Evolutionary conservation across 2,797 vertebrate genomes (phyloP).

Genomic region (Paramormyrops hopkinsi): DNA sequence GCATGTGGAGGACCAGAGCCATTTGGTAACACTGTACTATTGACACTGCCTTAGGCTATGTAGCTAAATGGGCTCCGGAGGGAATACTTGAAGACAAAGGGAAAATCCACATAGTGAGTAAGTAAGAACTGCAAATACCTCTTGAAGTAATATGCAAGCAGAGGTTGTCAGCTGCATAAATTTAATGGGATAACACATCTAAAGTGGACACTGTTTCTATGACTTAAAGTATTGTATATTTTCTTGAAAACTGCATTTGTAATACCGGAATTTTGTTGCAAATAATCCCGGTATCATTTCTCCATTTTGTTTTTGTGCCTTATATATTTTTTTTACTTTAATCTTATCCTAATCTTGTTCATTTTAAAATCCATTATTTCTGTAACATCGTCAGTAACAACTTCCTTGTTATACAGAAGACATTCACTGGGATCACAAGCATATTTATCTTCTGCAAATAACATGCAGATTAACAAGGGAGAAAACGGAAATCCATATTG

Average conservation of each 20-base stretch:
- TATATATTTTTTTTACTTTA: not conserved
- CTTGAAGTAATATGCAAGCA: not conserved
- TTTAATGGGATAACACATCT: not conserved
- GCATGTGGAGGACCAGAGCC: not conserved
- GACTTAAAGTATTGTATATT: not conserved
- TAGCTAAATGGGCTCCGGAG: slow-evolving; percentile 6
- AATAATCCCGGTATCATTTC: not conserved
- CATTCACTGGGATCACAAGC: slow-evolving; percentile 14
- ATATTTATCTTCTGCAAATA: slow-evolving; percentile 24
- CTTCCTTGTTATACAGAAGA: slow-evolving; percentile 9
- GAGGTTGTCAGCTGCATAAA: not conserved
- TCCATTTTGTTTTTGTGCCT: not conserved
- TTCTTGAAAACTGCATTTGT: not conserved
- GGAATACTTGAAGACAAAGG: slow-evolving; percentile 10
- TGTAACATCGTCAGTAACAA: not conserved
- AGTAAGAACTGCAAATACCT: slow-evolving; percentile 8
- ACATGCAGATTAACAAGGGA: slow-evolving; percentile 14
- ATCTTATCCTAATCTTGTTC: not conserved
- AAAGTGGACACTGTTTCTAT: not conserved
- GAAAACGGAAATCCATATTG: slow-evolving; percentile 9
- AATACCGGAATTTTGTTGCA: not conserved
- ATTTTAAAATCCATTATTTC: slow-evolving; percentile 1
- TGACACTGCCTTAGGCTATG: not conserved
- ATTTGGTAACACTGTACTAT: slow-evolving; percentile 16
- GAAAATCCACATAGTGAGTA: not conserved